A percentile compares a stretch with the other conserved stretches of the same genome.
phyloP scores from a whole-genome alignment of 1,140 invertebrate genomes.

The Drosophila kikkawai region DNA sequence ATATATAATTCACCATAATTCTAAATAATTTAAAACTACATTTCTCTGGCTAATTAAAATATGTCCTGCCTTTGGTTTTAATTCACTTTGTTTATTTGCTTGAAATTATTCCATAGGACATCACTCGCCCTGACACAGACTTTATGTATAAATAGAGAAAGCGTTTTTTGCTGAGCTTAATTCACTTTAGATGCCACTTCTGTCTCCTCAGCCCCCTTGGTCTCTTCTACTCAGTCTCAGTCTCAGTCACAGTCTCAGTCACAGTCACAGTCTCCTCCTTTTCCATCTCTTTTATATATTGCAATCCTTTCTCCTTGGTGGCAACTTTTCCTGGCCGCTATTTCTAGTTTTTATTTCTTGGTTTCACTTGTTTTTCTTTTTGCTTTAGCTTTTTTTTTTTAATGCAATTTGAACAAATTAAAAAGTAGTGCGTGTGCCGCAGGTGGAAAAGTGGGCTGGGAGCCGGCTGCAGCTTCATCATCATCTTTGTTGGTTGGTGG shows the following conservation, averaged over 20 bases:
- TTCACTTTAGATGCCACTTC: constrained; percentile 59
- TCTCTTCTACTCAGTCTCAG: too few species aligned
- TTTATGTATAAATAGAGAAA: constrained; percentile 11
- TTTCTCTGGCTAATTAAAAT: constrained; percentile 10
- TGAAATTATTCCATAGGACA: constrained; percentile 10
- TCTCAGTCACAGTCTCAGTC: too few species aligned
- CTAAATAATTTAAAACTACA: background rate
- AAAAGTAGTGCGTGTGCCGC: constrained; percentile 66
- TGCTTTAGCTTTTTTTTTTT: constrained; percentile 40
- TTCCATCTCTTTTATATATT: background rate
- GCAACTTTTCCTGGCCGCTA: constrained; percentile 22
- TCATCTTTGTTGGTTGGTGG: background rate
- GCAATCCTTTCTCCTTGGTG: constrained; percentile 16
- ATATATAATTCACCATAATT: background rate
- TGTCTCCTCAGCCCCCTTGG: background rate
- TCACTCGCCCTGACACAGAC: background rate
- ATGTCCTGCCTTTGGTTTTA: too few species aligned
- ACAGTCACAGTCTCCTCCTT: background rate
- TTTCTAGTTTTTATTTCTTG: constrained; percentile 40
- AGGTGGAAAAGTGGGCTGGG: background rate
- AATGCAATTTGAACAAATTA: constrained; percentile 79
- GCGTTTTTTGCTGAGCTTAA: constrained; percentile 55
- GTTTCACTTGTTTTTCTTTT: background rate
- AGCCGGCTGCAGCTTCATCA: constrained; percentile 13
- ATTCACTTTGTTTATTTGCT: too few species aligned